Evolutionary conservation across 2,888 invertebrate species (phyloP).

Genomic region (Tipula helvola): DNA sequence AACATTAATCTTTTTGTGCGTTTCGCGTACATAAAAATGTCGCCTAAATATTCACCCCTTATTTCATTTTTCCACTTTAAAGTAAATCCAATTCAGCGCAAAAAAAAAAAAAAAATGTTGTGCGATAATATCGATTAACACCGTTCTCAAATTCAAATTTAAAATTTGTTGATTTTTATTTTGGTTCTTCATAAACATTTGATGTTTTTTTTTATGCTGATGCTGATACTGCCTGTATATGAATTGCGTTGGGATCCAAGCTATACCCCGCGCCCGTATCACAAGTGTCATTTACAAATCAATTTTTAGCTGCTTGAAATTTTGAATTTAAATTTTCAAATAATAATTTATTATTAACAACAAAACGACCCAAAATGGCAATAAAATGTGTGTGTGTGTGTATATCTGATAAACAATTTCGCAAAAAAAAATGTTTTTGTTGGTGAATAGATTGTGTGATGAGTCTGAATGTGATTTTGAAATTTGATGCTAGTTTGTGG

Average conservation of each 20-base stretch:
- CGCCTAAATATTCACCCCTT: background rate
- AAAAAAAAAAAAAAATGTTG: background rate
- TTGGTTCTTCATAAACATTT: background rate
- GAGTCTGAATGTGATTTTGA: background rate
- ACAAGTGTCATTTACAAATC: constrained; percentile 4
- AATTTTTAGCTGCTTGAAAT: background rate
- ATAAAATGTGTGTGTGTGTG: background rate
- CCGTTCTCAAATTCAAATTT: background rate
- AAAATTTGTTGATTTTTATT: background rate
- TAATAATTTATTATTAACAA: background rate
- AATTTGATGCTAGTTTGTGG: background rate
- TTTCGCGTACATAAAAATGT: background rate
- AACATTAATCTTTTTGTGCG: background rate
- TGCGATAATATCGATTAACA: constrained; percentile 4
- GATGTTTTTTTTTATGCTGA: background rate
- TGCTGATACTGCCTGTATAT: background rate
- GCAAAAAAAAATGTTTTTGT: background rate
- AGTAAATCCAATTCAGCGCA: background rate
- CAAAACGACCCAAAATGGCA: background rate
- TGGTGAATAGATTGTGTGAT: background rate
- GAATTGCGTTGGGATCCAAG: no score
- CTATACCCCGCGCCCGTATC: background rate
- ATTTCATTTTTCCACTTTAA: background rate
- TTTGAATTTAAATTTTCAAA: background rate
- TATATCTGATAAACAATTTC: background rate